Evolutionary conservation across 2,113 vertebrate genomes (phyloP).

Genomic region (Hymenochirus boettgeri): DNA sequence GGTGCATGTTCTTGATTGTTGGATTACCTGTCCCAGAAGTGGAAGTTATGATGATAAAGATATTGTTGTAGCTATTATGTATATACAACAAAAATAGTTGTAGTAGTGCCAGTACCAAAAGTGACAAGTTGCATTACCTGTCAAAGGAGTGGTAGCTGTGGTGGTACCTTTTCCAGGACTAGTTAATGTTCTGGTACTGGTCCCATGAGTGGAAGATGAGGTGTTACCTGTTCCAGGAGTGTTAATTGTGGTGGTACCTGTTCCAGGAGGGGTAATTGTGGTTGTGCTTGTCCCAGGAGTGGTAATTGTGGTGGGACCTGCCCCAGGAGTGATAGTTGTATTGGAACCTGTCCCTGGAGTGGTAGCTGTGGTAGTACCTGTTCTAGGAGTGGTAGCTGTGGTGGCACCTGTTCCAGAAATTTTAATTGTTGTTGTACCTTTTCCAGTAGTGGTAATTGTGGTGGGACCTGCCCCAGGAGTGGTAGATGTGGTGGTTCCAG

Average conservation of each 20-base stretch:
- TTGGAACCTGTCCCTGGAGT: constrained; percentile 13
- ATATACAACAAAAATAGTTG: background rate
- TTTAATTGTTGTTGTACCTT: constrained; percentile 8
- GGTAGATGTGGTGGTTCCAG: background rate
- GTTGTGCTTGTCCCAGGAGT: constrained; percentile 7
- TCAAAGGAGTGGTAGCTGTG: background rate
- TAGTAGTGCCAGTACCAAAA: background rate
- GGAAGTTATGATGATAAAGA: too few relatives aligned
- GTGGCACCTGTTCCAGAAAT: background rate
- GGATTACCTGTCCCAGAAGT: background rate
- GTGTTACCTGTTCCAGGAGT: constrained; percentile 10
- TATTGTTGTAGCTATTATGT: background rate
- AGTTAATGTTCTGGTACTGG: background rate
- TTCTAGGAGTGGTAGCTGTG: background rate
- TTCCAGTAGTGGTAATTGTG: background rate
- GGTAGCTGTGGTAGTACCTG: background rate
- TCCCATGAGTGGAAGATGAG: background rate
- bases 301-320: background rate
- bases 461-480: background rate
- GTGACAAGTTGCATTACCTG: too few relatives aligned
- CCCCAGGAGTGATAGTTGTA: background rate
- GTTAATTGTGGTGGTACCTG: background rate
- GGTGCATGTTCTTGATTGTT: background rate
- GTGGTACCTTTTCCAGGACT: constrained; percentile 2
- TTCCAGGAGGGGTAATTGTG: background rate